phyloP scores from a whole-genome alignment of 2,797 vertebrate species.

The Anisognathus igniventris region DNA sequence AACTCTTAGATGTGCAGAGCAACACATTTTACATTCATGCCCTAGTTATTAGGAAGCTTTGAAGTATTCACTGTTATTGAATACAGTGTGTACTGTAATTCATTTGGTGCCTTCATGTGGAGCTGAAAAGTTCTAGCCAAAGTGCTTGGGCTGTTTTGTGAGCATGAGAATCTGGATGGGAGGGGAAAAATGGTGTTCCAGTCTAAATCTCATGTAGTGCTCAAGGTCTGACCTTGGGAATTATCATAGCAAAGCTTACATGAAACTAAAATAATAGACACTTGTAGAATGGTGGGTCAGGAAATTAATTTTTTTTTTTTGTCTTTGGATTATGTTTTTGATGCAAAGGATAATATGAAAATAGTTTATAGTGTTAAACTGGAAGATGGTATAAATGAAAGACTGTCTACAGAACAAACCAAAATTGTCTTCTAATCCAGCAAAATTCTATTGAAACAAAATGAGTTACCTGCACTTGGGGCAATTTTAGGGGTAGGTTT shows the following conservation, averaged over 20 bases:
- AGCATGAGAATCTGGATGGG: neutral
- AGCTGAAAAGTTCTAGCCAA: constrained; percentile 43
- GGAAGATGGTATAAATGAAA: neutral
- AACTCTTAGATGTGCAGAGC: constrained; percentile 67
- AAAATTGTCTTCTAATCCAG: neutral
- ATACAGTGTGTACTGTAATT: constrained; percentile 56
- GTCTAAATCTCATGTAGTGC: neutral
- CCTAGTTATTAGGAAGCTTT: constrained; percentile 66
- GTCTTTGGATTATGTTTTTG: neutral
- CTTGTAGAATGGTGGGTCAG: neutral
- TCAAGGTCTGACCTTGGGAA: neutral
- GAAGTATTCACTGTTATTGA: constrained; percentile 62
- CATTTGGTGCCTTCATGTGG: constrained; percentile 48
- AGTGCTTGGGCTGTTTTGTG: constrained; percentile 12
- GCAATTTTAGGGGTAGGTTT: neutral
- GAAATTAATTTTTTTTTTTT: neutral
- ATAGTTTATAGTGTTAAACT: neutral
- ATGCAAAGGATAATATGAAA: neutral
- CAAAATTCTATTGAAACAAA: neutral
- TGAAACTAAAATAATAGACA: neutral
- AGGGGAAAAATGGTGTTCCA: neutral
- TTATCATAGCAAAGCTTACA: neutral
- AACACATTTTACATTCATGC: constrained; percentile 66
- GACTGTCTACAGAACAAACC: neutral
- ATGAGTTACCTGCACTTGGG: neutral